These are phyloP conservation scores for Erynnis tages DNA, from an alignment of 2,888 invertebrate species.

Conservation along the genomic window DNA sequence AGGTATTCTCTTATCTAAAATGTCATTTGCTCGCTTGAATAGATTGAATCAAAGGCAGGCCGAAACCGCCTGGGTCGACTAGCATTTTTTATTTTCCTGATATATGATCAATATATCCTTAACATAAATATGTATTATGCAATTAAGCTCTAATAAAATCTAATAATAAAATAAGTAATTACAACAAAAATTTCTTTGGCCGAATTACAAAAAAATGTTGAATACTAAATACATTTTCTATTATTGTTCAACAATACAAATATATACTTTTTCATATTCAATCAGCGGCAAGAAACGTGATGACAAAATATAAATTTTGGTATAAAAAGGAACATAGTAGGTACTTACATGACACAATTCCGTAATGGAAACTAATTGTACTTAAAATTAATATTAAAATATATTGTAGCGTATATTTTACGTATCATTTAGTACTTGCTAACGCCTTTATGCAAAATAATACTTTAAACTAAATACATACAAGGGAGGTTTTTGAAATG, in stretches of 20 bases:
- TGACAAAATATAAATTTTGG: neutral
- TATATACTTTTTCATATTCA: neutral
- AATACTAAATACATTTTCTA: neutral
- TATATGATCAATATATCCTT: too few relatives aligned
- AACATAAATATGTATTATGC: too few relatives aligned
- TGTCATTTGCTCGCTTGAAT: too few relatives aligned
- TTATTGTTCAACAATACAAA: neutral
- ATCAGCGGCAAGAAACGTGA: neutral
- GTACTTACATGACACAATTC: slow-evolving; percentile 12
- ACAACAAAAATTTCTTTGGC: slow-evolving; percentile 7
- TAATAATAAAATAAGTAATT: neutral
- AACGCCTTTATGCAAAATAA: neutral
- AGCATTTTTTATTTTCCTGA: too few relatives aligned
- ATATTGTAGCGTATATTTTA: too few relatives aligned
- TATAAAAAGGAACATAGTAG: slow-evolving; percentile 16
- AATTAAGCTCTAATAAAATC: too few relatives aligned
- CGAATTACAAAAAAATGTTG: neutral
- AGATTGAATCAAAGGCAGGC: too few relatives aligned
- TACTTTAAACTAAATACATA: too few relatives aligned
- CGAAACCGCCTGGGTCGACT: too few relatives aligned
- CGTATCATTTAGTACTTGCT: neutral
- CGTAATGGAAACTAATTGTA: neutral
- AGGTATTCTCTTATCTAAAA: too few relatives aligned
- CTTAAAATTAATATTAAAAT: slow-evolving; percentile 5
- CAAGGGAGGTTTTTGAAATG: too few relatives aligned